phyloP scores from a whole-genome alignment of 2,797 vertebrate genomes.

The Chelonia mydas region DNA sequence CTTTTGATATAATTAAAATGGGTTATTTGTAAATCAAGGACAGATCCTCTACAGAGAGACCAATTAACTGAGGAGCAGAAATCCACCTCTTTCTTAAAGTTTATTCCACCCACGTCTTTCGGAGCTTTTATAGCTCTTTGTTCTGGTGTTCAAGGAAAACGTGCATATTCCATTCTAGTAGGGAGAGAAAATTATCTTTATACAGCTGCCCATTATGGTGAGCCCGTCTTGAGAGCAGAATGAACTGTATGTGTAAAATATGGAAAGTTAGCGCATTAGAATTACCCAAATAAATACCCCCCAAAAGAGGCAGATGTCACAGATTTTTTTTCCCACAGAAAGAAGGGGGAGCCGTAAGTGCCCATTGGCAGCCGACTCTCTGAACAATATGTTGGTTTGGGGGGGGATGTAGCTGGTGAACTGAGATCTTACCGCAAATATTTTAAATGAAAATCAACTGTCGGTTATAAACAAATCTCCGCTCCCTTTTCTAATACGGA shows the following conservation, averaged over 20 bases:
- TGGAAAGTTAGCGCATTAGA: conserved; percentile 25
- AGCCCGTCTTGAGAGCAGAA: neutral
- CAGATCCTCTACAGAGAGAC: conserved; percentile 56
- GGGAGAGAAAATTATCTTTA: conserved; percentile 4
- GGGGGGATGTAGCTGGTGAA: neutral
- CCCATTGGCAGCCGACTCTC: neutral
- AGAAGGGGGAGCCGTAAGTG: neutral
- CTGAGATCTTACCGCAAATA: neutral
- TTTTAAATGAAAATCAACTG: neutral
- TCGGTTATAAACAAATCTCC: neutral
- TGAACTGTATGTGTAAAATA: conserved; percentile 7
- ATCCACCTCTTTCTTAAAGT: conserved; percentile 67
- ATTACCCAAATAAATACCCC: conserved; percentile 14
- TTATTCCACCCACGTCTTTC: conserved; percentile 62
- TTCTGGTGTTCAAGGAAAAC: conserved; percentile 25
- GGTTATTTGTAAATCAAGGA: neutral
- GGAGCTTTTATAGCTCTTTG: conserved; percentile 75
- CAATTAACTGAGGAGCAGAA: conserved; percentile 69
- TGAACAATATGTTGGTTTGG: neutral
- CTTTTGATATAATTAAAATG: conserved; percentile 36
- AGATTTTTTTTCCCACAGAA: conserved; percentile 16
- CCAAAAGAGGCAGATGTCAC: conserved; percentile 21
- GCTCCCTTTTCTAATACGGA: neutral
- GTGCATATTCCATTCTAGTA: neutral
- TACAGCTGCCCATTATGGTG: conserved; percentile 7